Base-by-base conservation (phyloP, 2,888 invertebrate species). In the Hydrotaea diabolus region DNA sequence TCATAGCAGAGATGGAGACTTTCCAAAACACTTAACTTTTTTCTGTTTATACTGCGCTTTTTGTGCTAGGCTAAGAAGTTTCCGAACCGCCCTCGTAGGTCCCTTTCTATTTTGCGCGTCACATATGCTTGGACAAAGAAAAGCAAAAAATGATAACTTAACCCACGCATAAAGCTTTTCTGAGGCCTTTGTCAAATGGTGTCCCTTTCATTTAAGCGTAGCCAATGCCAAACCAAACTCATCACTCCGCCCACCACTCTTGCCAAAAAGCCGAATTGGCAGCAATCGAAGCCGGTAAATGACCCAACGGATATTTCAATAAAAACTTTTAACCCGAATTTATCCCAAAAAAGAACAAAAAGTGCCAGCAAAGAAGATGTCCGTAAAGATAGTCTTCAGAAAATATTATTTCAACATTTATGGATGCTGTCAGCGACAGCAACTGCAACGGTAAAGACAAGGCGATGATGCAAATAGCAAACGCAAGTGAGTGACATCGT, bases 331-430 rank as follows among this genome's bases (percentile, higher is more conserved):
- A 53, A 53, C 8, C 53, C 53, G 53, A n/a, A 7, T 59, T 23
- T 23, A 0, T 59, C 53, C 5, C 17, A 17, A n/a, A 9, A 11
- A 21, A 2, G n/a, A 11, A 53, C 7, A 53, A 53, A 17, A 13
- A 57, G 1, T 11, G 5, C 8, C 4, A 39, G 8, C 39, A 3
- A 39, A 39, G 11, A 13, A 39, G 36, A 13, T 8, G 9, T 39
- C 17, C 17, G 21, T 55, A 55, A 55, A 55, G n/a, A n/a, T n/a
- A n/a, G 21, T 59, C 15, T 59, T 59, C 3, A n/a, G 2, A 15
- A 59, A 59, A 59, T 21, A 55, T 55, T 3, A 3, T 21, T 55
- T 55, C 21, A 59, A 23, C 59, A 59, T 59, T 59, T 59, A 59
- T 59, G 9, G 26, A 59, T 13, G 59, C 4, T 59, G 59, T 7